These are phyloP conservation scores for Nephotettix cincticeps DNA, from an alignment of 1,140 invertebrate species.

Conservation along the genomic window DNA sequence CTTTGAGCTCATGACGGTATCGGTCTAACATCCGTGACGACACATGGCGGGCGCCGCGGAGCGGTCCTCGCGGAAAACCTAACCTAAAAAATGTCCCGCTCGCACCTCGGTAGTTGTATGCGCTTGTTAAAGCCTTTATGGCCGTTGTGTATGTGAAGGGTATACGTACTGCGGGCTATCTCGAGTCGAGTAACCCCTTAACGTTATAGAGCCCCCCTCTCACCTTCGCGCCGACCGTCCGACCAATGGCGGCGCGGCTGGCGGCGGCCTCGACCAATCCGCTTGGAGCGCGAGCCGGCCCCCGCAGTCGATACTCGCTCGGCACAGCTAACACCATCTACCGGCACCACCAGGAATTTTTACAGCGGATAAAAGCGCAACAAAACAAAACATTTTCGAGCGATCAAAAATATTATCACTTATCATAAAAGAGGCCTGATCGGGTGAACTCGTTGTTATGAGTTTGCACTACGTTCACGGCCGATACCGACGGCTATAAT, in stretches of 20 bases:
- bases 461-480: not conserved
- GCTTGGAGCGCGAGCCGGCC: not conserved
- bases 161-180: conserved; percentile 25
- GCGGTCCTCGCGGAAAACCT: conserved; percentile 8
- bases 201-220: conserved; percentile 24
- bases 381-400: conserved; percentile 21
- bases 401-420: conserved; percentile 14
- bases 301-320: conserved; percentile 9
- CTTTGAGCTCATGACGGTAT: conserved; percentile 80
- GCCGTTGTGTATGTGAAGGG: conserved; percentile 24
- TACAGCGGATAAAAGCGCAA: not conserved
- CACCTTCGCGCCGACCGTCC: not conserved
- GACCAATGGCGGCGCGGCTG: conserved; percentile 24
- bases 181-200: conserved; percentile 23
- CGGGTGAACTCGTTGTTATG: not conserved
- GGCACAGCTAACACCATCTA: conserved; percentile 20
- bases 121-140: conserved; percentile 27
- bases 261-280: not conserved
- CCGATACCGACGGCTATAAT: too few species aligned
- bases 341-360: not conserved
- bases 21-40: conserved; percentile 25
- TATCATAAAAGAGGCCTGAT: conserved; percentile 7
- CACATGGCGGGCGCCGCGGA: not conserved
- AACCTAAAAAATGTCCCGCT: conserved; percentile 9
- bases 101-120: not conserved